Conservation (phyloP, 1,140 invertebrate genomes). For the Hermetia illucens region DNA sequence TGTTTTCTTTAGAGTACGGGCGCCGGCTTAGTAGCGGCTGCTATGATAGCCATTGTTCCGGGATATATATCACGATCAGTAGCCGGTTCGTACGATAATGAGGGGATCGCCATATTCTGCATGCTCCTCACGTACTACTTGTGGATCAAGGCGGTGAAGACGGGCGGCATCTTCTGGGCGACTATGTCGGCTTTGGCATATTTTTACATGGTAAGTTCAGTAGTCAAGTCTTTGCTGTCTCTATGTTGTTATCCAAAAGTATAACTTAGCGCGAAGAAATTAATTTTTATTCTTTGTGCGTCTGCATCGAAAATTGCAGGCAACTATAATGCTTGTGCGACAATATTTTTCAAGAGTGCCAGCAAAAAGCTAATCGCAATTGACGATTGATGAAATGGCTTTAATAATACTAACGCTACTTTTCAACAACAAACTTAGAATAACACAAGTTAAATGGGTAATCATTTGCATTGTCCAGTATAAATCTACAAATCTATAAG, state of each 20-base stretch:
- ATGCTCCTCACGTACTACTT: slow-evolving; percentile 95
- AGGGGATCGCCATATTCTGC: slow-evolving; percentile 97
- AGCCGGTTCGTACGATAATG: slow-evolving; percentile 96
- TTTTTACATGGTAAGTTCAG: slow-evolving; percentile 83
- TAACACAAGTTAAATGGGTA: too few species aligned
- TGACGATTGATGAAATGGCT: too few species aligned
- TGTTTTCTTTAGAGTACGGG: slow-evolving; percentile 66
- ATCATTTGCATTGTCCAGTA: too few species aligned
- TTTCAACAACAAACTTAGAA: too few species aligned
- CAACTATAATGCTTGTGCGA: too few species aligned
- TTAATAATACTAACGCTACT: too few species aligned
- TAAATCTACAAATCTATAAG: too few species aligned
- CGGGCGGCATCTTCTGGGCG: slow-evolving; percentile 85
- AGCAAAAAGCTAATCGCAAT: too few species aligned
- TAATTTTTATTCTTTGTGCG: slow-evolving; percentile 3
- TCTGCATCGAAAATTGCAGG: too few species aligned
- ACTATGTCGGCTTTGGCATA: slow-evolving; percentile 83
- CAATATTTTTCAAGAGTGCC: too few species aligned
- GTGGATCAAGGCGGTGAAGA: slow-evolving; percentile 97
- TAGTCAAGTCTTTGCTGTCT: slow-evolving; percentile 1
- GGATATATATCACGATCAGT: slow-evolving; percentile 96
- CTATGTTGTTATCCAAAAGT: too few species aligned
- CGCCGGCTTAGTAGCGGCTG: slow-evolving; percentile 83
- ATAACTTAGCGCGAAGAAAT: too few species aligned
- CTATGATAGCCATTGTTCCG: slow-evolving; percentile 92